phyloP scores from a whole-genome alignment of 2,797 vertebrate genomes.

The Cyclura pinguis region DNA sequence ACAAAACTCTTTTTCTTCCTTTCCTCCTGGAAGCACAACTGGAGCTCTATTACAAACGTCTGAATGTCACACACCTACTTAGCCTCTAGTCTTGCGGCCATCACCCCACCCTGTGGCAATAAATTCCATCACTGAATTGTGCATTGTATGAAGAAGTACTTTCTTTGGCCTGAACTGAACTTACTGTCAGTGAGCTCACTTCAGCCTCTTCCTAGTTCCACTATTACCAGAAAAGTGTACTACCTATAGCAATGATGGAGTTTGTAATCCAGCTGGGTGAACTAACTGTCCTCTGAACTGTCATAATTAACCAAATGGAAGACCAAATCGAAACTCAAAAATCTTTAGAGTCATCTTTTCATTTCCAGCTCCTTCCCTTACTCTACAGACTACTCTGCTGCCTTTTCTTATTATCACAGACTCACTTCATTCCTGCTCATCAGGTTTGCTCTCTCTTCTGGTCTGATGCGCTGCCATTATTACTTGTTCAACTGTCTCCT shows the following conservation, averaged over 20 bases:
- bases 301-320: neutral
- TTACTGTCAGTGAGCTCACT: neutral
- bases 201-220: neutral
- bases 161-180: neutral
- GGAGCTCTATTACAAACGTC: neutral
- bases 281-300: neutral
- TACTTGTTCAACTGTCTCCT: slow-evolving; percentile 31
- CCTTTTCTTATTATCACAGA: slow-evolving; percentile 45
- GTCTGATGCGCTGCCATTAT: slow-evolving; percentile 46
- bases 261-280: neutral
- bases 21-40: neutral
- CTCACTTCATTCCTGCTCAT: slow-evolving; percentile 26
- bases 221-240: neutral
- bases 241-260: neutral
- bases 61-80: neutral
- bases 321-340: neutral
- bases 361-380: slow-evolving; percentile 38
- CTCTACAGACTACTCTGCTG: slow-evolving; percentile 3
- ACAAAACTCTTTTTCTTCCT: neutral
- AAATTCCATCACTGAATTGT: neutral
- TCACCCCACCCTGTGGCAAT: neutral
- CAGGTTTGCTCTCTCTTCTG: slow-evolving; percentile 50
- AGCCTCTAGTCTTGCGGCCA: neutral
- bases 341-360: slow-evolving; percentile 24
- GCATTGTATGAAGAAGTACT: neutral